Evolutionary conservation across 1,140 invertebrate species (phyloP).

Genomic region (Wasmannia auropunctata): DNA sequence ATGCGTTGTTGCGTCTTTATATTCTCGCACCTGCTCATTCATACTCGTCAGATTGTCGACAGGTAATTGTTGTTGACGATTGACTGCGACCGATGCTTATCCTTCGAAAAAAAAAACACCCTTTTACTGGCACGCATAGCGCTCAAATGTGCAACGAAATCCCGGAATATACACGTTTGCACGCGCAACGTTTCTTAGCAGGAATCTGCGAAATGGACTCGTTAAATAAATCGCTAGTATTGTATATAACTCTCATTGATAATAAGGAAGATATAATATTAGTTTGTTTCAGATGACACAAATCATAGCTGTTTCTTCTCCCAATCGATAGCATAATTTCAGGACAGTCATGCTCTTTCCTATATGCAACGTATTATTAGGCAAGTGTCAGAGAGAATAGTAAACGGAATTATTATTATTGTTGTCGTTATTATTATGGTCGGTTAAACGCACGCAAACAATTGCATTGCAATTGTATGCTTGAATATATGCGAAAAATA

Average conservation of each 20-base stretch:
- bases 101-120: slow-evolving; percentile 41
- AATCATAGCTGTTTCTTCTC: neutral
- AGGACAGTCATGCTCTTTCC: neutral
- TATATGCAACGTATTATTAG: neutral
- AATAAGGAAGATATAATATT: neutral
- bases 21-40: slow-evolving; percentile 25
- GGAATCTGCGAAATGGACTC: neutral
- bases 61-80: slow-evolving; percentile 66
- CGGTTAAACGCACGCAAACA: neutral
- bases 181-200: neutral
- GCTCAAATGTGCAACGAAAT: neutral
- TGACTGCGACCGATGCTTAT: slow-evolving; percentile 44
- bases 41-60: slow-evolving; percentile 63
- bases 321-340: neutral
- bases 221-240: neutral
- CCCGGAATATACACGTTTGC: neutral
- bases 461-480: neutral
- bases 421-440: neutral
- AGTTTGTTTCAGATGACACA: neutral
- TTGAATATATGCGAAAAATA: neutral
- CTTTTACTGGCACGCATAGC: neutral
- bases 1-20: neutral
- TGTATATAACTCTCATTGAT: neutral
- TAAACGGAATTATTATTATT: neutral
- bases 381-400: neutral